A percentile compares a stretch with the other conserved stretches of the same genome.
phyloP scores from a whole-genome alignment of 2,888 invertebrate species.

The Reticulitermes lucifugus region DNA sequence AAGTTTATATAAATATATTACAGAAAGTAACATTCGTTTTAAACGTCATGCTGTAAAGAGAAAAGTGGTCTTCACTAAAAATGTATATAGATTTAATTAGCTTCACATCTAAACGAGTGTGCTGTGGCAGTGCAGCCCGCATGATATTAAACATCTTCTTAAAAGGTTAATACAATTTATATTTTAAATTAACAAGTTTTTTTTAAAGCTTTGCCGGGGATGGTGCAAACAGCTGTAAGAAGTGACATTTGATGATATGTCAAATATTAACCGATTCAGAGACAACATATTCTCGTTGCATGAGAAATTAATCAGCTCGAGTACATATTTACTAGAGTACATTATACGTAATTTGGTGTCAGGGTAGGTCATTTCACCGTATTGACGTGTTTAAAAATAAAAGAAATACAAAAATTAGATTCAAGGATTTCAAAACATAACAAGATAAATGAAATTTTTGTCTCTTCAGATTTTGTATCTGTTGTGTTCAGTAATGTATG shows the following conservation, averaged over 20 bases:
- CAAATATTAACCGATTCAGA: background rate
- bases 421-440: conserved; percentile 34
- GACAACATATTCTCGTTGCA: background rate
- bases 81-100: background rate
- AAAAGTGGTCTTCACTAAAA: background rate
- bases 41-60: no score
- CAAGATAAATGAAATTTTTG: conserved; percentile 29
- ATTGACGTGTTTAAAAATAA: conserved; percentile 22
- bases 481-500: conserved; percentile 40
- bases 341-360: conserved; percentile 91
- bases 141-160: background rate
- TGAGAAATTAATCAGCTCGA: conserved; percentile 3
- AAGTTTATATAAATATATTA: no score
- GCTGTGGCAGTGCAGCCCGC: background rate
- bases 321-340: conserved; percentile 66
- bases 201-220: conserved; percentile 29
- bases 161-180: background rate
- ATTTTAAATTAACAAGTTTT: background rate
- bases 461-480: conserved; percentile 34
- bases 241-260: background rate
- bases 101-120: background rate
- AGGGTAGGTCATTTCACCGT: conserved; percentile 71
- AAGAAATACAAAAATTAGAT: conserved; percentile 10
- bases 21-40: no score
- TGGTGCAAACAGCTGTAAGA: conserved; percentile 28